Evolutionary conservation across 2,888 invertebrate species (phyloP).

Genomic region (Metellina segmentata): DNA sequence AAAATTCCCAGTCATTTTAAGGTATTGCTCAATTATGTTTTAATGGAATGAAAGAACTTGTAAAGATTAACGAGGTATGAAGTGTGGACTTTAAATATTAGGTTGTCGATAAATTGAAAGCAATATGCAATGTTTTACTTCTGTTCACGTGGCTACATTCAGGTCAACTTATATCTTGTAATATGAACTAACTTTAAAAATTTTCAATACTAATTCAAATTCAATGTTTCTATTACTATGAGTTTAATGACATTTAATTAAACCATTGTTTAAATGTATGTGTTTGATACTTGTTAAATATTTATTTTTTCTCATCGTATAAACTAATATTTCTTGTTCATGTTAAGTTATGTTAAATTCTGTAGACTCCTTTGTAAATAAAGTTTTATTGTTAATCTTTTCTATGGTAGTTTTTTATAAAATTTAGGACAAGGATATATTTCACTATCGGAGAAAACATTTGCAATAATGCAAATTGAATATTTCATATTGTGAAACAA

Average conservation of each 20-base stretch:
- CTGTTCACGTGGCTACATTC: background rate
- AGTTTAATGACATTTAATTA: slow-evolving; percentile 19
- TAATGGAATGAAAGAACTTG: background rate
- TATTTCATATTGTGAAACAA: no score
- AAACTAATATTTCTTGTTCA: slow-evolving; percentile 27
- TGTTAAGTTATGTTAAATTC: slow-evolving; percentile 53
- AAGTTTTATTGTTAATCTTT: slow-evolving; percentile 67
- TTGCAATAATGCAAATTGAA: no score
- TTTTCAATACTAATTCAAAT: background rate
- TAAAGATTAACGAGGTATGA: no score
- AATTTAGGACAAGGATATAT: background rate
- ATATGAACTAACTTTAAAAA: slow-evolving; percentile 1
- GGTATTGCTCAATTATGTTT: background rate
- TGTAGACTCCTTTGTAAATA: slow-evolving; percentile 62
- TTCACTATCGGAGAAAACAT: no score
- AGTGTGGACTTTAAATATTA: no score
- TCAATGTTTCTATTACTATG: slow-evolving; percentile 4
- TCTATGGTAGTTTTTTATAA: background rate
- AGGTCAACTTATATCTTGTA: slow-evolving; percentile 52
- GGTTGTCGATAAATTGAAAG: no score
- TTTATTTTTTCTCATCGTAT: slow-evolving; percentile 19
- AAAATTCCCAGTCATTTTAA: background rate
- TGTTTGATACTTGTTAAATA: slow-evolving; percentile 22
- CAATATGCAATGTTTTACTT: no score
- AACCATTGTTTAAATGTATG: slow-evolving; percentile 15